These are phyloP conservation scores for Acridotheres tristis DNA, from an alignment of 2,797 vertebrate genomes.

Conservation along the genomic window DNA sequence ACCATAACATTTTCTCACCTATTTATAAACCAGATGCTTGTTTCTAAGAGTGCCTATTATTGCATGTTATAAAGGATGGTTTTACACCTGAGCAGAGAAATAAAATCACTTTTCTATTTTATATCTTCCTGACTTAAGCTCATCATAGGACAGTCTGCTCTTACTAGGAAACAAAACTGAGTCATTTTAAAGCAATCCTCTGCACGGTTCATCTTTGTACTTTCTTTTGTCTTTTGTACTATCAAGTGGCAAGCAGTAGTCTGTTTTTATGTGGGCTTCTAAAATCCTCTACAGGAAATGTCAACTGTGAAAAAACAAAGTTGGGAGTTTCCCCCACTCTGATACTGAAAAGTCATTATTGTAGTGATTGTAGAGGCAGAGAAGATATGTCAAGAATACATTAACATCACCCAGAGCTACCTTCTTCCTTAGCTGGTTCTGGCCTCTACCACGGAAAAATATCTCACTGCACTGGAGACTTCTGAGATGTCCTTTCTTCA, in stretches of 20 bases:
- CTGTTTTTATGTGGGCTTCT: background rate
- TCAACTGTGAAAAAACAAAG: background rate
- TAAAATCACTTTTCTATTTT: slow-evolving; percentile 1
- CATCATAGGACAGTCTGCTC: background rate
- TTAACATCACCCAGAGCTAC: background rate
- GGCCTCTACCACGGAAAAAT: background rate
- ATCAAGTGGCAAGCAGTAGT: background rate
- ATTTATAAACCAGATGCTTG: background rate
- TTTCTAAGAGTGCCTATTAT: background rate
- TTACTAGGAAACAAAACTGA: background rate
- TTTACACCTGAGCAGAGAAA: background rate
- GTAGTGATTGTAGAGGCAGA: background rate
- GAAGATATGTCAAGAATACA: background rate
- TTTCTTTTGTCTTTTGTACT: too few relatives aligned
- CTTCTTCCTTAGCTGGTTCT: background rate
- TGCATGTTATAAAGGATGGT: background rate
- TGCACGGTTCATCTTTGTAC: background rate
- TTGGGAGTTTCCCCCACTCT: background rate
- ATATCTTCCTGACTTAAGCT: background rate
- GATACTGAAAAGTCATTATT: background rate
- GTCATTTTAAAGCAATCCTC: background rate
- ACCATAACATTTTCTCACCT: background rate
- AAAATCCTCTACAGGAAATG: background rate
- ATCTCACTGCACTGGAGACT: background rate
- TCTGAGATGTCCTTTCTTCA: background rate